Evolutionary conservation across 2,888 invertebrate genomes (phyloP).

Genomic region (Belgica antarctica): DNA sequence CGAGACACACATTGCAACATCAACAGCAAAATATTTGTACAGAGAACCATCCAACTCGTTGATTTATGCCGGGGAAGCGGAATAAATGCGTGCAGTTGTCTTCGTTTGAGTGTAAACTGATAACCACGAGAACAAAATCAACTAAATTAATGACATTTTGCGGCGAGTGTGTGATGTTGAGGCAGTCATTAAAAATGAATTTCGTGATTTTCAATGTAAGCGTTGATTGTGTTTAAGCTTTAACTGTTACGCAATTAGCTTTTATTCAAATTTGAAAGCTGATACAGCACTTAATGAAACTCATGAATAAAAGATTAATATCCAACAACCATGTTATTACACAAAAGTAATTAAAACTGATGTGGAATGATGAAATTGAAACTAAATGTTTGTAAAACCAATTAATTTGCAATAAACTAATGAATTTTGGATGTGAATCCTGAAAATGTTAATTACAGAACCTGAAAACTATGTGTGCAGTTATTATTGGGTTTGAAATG

Average conservation of each 20-base stretch:
- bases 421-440: no score
- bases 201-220: background rate
- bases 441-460: no score
- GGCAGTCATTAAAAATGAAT: background rate
- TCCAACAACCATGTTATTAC: no score
- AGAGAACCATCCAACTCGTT: background rate
- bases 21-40: background rate
- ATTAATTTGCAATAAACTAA: conserved; percentile 8
- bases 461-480: no score
- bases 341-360: conserved; percentile 4
- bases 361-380: no score
- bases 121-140: background rate
- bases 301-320: background rate
- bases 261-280: background rate
- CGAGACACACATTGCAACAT: background rate
- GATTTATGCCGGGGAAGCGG: conserved; percentile 15
- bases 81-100: background rate
- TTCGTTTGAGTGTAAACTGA: conserved; percentile 1
- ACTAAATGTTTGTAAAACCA: no score
- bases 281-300: background rate
- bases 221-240: background rate
- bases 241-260: background rate
- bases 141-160: conserved; percentile 11
- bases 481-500: no score
- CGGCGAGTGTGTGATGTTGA: background rate